Percentiles rank a stretch among this genome's conserved stretches.
phyloP scores from a whole-genome alignment of 2,888 invertebrate species.

The Limnephilus marmoratus region DNA sequence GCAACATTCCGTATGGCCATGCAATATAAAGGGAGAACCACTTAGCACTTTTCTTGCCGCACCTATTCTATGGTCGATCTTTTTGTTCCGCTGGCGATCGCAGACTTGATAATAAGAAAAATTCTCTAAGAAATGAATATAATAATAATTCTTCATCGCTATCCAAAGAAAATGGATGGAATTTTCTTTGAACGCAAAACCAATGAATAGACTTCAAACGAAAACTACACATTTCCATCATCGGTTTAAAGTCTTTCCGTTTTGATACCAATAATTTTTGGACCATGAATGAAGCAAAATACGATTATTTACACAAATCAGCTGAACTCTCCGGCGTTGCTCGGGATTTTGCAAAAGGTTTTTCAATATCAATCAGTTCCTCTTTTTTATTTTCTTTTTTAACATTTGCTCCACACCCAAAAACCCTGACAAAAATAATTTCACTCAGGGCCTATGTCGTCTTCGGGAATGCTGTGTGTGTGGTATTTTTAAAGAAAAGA shows the following conservation, averaged over 20 bases:
- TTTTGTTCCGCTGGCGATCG: background rate
- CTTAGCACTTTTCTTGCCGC: background rate
- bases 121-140: background rate
- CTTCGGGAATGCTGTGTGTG: no score
- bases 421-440: no score
- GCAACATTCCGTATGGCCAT: background rate
- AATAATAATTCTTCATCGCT: background rate
- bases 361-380: no score
- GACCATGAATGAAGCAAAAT: background rate
- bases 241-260: background rate
- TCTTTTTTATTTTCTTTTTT: no score
- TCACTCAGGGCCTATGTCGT: no score
- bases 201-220: background rate
- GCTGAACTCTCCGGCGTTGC: no score
- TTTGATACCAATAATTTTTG: background rate
- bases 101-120: background rate
- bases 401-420: no score
- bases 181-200: background rate
- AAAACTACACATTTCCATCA: background rate
- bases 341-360: no score
- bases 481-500: no score
- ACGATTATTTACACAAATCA: no score
- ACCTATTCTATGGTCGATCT: background rate
- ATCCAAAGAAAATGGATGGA: background rate
- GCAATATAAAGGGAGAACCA: background rate